phyloP scores from a whole-genome alignment of 1,140 invertebrate species.

The Ridgeia piscesae region DNA sequence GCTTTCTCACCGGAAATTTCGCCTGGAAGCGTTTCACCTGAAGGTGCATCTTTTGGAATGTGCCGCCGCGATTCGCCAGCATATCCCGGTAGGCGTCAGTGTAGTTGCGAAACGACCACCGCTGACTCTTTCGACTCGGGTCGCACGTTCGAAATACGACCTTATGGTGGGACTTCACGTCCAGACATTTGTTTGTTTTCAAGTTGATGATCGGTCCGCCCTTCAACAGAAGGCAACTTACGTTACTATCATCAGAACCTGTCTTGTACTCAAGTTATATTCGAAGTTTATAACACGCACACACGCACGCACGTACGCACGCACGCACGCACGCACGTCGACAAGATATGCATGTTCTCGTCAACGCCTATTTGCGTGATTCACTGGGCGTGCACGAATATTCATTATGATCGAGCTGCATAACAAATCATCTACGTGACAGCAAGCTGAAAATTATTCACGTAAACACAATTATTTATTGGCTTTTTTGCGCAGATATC shows the following conservation, averaged over 20 bases:
- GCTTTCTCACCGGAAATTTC: background rate
- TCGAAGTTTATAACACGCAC: too few species aligned
- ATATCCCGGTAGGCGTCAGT: background rate
- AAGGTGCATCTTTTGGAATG: background rate
- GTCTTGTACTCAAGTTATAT: too few species aligned
- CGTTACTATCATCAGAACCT: background rate
- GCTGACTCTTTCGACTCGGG: background rate
- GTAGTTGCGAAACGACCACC: background rate
- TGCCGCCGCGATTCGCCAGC: background rate
- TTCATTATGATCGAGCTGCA: too few species aligned
- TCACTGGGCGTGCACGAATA: too few species aligned
- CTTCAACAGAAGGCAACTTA: background rate
- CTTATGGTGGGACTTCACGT: background rate
- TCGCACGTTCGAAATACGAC: background rate
- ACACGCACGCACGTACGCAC: too few species aligned
- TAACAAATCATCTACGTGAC: too few species aligned
- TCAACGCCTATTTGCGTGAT: too few species aligned
- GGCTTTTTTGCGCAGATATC: too few species aligned
- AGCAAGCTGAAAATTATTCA: too few species aligned
- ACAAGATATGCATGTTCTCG: too few species aligned
- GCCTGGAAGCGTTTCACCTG: background rate
- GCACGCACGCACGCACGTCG: too few species aligned
- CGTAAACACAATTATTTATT: too few species aligned
- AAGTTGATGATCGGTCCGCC: background rate
- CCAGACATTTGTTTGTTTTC: background rate